phyloP scores from a whole-genome alignment of 2,797 vertebrate genomes.

The Alcedo atthis region DNA sequence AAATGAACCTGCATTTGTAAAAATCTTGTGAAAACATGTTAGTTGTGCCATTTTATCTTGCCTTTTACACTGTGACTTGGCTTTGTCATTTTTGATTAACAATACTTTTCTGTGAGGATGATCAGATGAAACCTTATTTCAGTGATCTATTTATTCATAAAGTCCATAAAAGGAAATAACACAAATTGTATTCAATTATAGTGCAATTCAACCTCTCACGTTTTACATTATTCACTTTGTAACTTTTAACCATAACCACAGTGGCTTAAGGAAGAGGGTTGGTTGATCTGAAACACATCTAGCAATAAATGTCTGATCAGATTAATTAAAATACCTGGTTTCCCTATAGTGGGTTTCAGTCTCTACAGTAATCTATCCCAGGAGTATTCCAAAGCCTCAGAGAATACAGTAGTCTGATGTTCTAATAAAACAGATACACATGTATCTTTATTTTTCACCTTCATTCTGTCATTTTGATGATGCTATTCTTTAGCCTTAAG shows the following conservation, averaged over 20 bases:
- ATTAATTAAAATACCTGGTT: constrained; percentile 17
- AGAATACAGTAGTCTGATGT: background rate
- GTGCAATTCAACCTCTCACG: background rate
- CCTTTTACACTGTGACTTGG: background rate
- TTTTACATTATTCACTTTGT: constrained; percentile 3
- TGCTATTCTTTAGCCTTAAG: background rate
- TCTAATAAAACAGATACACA: background rate
- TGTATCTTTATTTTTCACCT: background rate
- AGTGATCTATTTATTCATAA: background rate
- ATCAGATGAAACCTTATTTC: background rate
- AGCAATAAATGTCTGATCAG: background rate
- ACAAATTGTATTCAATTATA: background rate
- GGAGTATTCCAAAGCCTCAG: background rate
- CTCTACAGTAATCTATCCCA: background rate
- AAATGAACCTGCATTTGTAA: background rate
- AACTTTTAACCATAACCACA: background rate
- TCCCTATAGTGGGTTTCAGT: constrained; percentile 24
- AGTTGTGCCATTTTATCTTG: background rate
- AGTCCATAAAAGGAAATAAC: background rate
- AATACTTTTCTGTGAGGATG: background rate
- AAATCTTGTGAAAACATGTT: background rate
- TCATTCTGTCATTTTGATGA: background rate
- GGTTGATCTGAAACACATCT: background rate
- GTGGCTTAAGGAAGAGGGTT: constrained; percentile 1
- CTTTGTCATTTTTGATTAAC: background rate